phyloP scores from a whole-genome alignment of 1,140 invertebrate genomes.

The Aporrectodea caliginosa region DNA sequence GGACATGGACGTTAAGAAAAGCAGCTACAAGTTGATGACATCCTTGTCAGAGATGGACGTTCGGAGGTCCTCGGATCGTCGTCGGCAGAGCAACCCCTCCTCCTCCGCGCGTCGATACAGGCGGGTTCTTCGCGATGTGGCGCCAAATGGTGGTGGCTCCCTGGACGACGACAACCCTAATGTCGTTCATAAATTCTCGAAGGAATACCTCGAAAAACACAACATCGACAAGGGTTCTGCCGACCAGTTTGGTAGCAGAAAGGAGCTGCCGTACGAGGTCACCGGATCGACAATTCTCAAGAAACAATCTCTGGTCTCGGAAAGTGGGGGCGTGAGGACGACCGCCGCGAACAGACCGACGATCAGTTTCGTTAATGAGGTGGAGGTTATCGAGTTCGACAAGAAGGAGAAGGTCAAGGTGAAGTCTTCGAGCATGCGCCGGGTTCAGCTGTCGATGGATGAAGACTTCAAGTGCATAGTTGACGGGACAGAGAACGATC shows the following conservation, averaged over 20 bases:
- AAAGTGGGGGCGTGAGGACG: neutral
- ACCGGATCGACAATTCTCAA: too few relatives aligned
- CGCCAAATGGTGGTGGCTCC: neutral
- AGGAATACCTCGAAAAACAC: neutral
- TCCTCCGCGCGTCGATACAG: too few relatives aligned
- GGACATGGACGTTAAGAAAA: neutral
- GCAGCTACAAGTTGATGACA: neutral
- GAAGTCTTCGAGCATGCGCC: neutral
- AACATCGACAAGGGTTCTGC: slow-evolving; percentile 2
- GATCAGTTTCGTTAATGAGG: neutral
- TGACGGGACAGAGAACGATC: neutral
- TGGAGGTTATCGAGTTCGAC: neutral
- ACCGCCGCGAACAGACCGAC: neutral
- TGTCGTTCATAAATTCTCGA: neutral
- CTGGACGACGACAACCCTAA: neutral
- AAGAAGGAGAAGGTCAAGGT: neutral
- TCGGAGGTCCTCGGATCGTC: neutral
- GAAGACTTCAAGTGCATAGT: neutral
- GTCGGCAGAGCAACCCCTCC: too few relatives aligned
- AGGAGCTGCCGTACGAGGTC: too few relatives aligned
- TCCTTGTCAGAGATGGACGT: neutral
- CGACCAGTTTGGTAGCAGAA: too few relatives aligned
- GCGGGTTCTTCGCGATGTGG: neutral
- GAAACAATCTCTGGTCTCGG: too few relatives aligned
- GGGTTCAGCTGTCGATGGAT: neutral